Conservation (phyloP, 2,797 vertebrate species). For the Pipistrellus nathusii region DNA sequence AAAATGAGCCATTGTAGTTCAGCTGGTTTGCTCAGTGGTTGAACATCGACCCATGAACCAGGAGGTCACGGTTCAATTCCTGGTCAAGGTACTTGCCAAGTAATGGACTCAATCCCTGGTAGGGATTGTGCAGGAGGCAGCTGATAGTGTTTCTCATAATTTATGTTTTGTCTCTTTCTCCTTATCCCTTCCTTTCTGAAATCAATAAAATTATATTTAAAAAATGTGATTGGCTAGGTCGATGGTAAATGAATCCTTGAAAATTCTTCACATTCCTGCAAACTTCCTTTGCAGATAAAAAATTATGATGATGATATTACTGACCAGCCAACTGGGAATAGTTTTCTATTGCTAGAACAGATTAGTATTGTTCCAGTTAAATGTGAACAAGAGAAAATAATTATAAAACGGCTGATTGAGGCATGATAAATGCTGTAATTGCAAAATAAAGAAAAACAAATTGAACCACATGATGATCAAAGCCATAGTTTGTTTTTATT, state of each 20-base stretch:
- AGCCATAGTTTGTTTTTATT: neutral
- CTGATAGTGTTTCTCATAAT: no score
- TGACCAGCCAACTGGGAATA: neutral
- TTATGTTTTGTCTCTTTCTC: no score
- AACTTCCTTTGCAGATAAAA: constrained; percentile 18
- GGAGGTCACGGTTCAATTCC: no score
- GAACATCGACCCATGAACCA: no score
- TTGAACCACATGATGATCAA: neutral
- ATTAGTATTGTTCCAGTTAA: constrained; percentile 55
- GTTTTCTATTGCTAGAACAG: neutral
- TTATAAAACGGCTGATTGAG: constrained; percentile 11
- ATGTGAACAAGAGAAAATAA: constrained; percentile 49
- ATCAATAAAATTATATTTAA: no score
- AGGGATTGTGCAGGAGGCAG: no score
- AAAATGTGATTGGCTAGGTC: neutral
- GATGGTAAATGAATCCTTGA: neutral
- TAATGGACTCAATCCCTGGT: no score
- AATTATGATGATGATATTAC: neutral
- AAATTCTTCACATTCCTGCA: constrained; percentile 21
- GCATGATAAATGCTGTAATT: neutral
- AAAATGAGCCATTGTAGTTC: neutral
- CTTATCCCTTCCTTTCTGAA: no score
- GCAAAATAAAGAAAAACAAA: neutral
- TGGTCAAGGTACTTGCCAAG: no score
- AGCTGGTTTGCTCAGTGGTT: no score